Evolutionary conservation across 1,140 invertebrate species (phyloP), one percentile per base, ranked within the genome.

Genomic region (Sminthurides bifidus): DNA sequence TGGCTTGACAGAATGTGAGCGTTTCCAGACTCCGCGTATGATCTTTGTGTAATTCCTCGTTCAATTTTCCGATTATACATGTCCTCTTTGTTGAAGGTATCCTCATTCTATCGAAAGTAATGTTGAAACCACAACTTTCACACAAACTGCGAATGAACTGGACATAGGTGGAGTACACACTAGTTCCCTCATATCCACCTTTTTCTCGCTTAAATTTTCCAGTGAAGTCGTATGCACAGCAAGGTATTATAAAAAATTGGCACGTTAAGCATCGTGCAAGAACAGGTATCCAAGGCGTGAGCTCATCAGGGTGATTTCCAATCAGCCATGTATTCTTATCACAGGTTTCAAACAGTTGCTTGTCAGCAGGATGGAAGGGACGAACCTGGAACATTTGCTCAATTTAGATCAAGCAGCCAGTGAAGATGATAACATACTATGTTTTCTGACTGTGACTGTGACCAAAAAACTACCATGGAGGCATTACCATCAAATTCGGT

Each of bases 271-370:
- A 79, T 0, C 86, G 80, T 33, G 92, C 85, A 54, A 98, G 82
- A 1, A 97, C 82, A 31, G 94, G 92, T 64, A 98, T 84, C 93
- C 94, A 98, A 5, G 94, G 92, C 27, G 93, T 96, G 5, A 98
- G 71, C 70, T 98, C 94, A 76, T 98, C 95, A 37, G 92, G 94
- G 75, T 98, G 95, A 76, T 98, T 98, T 38, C 95, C 94, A 71
- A 98, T 93, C 14, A 98, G 71, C 91, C 92, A 98, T 95, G 54
- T 65, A 72, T 27, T 27, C 12, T 6, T 6, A 19, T 6, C 17
- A 48, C 44, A 48, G 8, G 8, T 10, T 48, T 48, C 23, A 10
- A 48, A 26, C 4, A 48, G 12, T 8, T 26, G 21, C 26, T 48
- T 27, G 19, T 48, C 21, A 4, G 14, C 30, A 14, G 44, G 44